Percentiles rank a stretch among this genome's conserved stretches.
These are phyloP conservation scores for Elephas maximus DNA, from an alignment of 2,113 vertebrate genomes.

Conservation along the genomic window DNA sequence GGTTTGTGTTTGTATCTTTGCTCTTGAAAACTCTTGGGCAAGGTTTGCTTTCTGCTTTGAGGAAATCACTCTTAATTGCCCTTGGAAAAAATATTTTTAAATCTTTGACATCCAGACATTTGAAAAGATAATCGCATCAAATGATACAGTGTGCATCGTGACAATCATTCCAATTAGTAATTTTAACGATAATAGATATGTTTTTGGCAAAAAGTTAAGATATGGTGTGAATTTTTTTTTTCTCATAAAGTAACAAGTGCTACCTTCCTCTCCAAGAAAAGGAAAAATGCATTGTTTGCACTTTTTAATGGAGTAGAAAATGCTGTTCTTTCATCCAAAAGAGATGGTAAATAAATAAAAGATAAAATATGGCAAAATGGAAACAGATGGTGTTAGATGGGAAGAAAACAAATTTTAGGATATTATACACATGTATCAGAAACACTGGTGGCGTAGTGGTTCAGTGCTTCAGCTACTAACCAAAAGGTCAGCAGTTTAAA, in stretches of 20 bases:
- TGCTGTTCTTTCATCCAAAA: background rate
- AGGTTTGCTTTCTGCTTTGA: background rate
- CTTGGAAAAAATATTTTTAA: background rate
- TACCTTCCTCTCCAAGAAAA: background rate
- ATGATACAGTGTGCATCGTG: accelerated
- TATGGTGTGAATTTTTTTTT: background rate
- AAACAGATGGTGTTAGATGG: accelerated
- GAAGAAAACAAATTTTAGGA: background rate
- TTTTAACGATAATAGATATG: accelerated
- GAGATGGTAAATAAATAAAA: background rate
- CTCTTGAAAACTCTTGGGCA: accelerated
- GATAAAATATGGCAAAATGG: too few relatives aligned
- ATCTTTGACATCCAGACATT: background rate
- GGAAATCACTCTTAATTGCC: background rate
- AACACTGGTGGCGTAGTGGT: too few relatives aligned
- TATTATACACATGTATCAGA: too few relatives aligned
- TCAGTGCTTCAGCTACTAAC: too few relatives aligned
- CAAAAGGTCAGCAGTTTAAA: too few relatives aligned
- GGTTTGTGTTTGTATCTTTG: accelerated
- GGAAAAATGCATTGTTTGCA: background rate
- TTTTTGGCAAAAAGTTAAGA: background rate
- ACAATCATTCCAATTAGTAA: too few relatives aligned
- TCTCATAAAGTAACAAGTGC: background rate
- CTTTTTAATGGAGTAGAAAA: too few relatives aligned
- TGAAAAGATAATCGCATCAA: background rate